Percentiles rank a stretch among this genome's conserved stretches.
Evolutionary conservation across 2,888 invertebrate species (phyloP).

Genomic region (Gerris lacustris): DNA sequence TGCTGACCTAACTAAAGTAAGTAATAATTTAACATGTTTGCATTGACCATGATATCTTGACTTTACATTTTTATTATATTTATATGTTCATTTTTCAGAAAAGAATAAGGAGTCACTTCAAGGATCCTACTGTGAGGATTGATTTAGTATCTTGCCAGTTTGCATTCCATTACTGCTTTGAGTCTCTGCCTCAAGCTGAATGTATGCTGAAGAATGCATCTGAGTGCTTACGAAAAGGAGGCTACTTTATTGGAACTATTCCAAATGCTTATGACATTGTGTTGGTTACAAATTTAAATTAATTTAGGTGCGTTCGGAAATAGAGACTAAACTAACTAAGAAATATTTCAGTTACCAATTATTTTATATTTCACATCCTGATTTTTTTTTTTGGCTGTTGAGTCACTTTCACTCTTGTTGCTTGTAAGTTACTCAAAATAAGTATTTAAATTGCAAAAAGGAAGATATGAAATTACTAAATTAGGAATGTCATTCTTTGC

Average conservation of each 20-base stretch:
- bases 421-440: too few relatives aligned
- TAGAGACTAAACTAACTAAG: too few relatives aligned
- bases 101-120: slow-evolving; percentile 60
- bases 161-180: slow-evolving; percentile 94
- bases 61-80: slow-evolving; percentile 6
- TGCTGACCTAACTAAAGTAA: slow-evolving; percentile 78
- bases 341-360: neutral
- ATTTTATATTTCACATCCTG: neutral
- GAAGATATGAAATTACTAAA: too few relatives aligned
- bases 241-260: slow-evolving; percentile 92
- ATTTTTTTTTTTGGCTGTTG: too few relatives aligned
- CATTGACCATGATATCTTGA: neutral
- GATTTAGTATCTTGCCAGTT: slow-evolving; percentile 95
- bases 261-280: slow-evolving; percentile 89
- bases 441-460: too few relatives aligned
- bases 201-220: slow-evolving; percentile 86
- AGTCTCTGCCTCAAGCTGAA: slow-evolving; percentile 74
- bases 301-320: neutral
- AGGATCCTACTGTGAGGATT: slow-evolving; percentile 63
- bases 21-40: slow-evolving; percentile 5
- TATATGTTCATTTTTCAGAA: slow-evolving; percentile 35
- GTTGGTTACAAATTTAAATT: slow-evolving; percentile 37
- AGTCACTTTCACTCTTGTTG: too few relatives aligned
- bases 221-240: slow-evolving; percentile 76
- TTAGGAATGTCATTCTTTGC: too few relatives aligned